Evolutionary conservation across 2,113 vertebrate species (phyloP).

Genomic region (Falcunculus frontatus): DNA sequence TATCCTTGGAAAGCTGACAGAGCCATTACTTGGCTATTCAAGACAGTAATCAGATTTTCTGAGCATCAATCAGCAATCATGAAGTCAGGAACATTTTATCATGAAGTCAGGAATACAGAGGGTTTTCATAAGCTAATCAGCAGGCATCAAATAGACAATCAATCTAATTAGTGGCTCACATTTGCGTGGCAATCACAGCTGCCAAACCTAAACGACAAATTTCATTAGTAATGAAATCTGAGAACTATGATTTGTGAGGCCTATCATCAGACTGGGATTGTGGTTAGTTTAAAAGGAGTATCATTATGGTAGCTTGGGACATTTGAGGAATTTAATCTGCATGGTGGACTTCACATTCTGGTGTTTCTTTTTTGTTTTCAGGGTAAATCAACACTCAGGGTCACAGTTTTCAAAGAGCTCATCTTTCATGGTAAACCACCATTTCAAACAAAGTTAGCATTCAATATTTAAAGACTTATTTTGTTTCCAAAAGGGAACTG

Average conservation of each 20-base stretch:
- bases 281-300: constrained; percentile 14
- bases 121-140: constrained; percentile 78
- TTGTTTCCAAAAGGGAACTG: background rate
- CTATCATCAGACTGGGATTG: constrained; percentile 58
- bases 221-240: constrained; percentile 75
- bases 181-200: constrained; percentile 73
- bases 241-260: constrained; percentile 66
- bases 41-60: constrained; percentile 74
- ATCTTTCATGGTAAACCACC: background rate
- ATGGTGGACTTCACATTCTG: background rate
- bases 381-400: background rate
- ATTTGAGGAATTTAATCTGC: constrained; percentile 6
- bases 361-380: background rate
- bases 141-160: constrained; percentile 79
- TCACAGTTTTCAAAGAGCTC: background rate
- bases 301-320: background rate
- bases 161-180: constrained; percentile 78
- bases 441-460: background rate
- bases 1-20: constrained; percentile 67
- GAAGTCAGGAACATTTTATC: constrained; percentile 72
- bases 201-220: constrained; percentile 66
- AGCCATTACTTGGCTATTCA: constrained; percentile 73
- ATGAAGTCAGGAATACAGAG: constrained; percentile 72
- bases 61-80: constrained; percentile 76
- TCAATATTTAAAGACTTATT: background rate